Conservation (phyloP, 2,113 vertebrate genomes). For the Zingel zingel region DNA sequence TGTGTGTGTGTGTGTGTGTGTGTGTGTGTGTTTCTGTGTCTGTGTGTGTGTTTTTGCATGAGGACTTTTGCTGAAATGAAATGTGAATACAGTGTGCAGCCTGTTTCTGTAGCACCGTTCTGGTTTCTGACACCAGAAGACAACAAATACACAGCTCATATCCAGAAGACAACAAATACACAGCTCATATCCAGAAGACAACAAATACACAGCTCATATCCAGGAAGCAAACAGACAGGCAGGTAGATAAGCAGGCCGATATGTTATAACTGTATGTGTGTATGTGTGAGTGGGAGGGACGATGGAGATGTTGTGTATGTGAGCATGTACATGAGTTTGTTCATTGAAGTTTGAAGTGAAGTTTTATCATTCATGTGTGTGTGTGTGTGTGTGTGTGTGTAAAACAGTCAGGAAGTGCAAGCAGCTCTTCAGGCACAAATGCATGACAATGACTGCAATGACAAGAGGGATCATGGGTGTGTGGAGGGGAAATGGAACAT, state of each 20-base stretch:
- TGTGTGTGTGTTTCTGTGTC: background rate
- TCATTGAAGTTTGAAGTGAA: conserved; percentile 52
- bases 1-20: background rate
- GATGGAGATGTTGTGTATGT: conserved; percentile 2
- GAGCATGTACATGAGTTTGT: conserved; percentile 44
- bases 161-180: conserved; percentile 13
- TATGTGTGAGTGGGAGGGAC: conserved; percentile 12
- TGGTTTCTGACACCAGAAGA: conserved; percentile 25
- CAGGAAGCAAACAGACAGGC: conserved; percentile 36
- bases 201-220: conserved; percentile 38
- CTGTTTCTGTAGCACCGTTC: conserved; percentile 3
- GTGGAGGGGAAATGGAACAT: conserved; percentile 79
- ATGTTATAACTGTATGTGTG: conserved; percentile 24
- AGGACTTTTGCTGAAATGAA: background rate
- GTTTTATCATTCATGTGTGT: conserved; percentile 29
- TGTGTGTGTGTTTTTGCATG: conserved; percentile 6
- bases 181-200: conserved; percentile 29
- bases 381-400: conserved; percentile 2
- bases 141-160: conserved; percentile 33
- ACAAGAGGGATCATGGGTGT: conserved; percentile 68
- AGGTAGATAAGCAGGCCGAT: conserved; percentile 44
- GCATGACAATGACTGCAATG: conserved; percentile 67
- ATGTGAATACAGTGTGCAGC: background rate
- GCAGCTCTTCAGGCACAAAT: conserved; percentile 60
- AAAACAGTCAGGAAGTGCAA: conserved; percentile 48